These are phyloP conservation scores for Ifrita kowaldi DNA, from an alignment of 2,113 vertebrate genomes.

Conservation along the genomic window DNA sequence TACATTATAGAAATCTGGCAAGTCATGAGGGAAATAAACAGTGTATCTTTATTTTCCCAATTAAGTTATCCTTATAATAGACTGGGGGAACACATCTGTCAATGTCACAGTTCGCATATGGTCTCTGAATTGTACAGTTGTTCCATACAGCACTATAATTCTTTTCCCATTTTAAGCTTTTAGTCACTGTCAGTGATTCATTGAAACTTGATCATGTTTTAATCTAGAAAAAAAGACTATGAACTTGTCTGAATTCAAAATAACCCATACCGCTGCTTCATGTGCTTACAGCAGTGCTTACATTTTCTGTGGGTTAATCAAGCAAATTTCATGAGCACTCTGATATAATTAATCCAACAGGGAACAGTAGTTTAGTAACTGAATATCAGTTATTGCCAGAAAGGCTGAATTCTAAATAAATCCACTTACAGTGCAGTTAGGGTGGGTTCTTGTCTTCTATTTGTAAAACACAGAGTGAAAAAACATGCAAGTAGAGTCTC, in stretches of 20 bases:
- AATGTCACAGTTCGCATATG: constrained; percentile 44
- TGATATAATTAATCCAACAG: constrained; percentile 32
- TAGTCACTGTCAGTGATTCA: constrained; percentile 19
- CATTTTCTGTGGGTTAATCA: constrained; percentile 40
- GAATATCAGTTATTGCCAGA: constrained; percentile 7
- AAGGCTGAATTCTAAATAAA: constrained; percentile 47
- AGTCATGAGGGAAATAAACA: background rate
- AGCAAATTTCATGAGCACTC: constrained; percentile 47
- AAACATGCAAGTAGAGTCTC: background rate
- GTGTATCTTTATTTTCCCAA: constrained; percentile 3
- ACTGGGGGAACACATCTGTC: constrained; percentile 41
- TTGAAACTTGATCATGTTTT: constrained; percentile 30
- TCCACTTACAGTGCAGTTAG: background rate
- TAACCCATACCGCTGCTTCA: background rate
- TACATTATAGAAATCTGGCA: background rate
- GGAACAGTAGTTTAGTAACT: constrained; percentile 7
- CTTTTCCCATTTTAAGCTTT: constrained; percentile 33
- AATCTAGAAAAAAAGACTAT: constrained; percentile 11
- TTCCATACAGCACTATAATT: constrained; percentile 1
- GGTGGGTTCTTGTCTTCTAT: background rate
- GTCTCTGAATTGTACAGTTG: constrained; percentile 48
- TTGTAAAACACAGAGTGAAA: background rate
- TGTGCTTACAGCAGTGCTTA: constrained; percentile 21
- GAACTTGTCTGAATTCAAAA: constrained; percentile 14
- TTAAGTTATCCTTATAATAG: constrained; percentile 46